phyloP scores from a whole-genome alignment of 2,797 vertebrate species.

The Darevskia nairensis region DNA sequence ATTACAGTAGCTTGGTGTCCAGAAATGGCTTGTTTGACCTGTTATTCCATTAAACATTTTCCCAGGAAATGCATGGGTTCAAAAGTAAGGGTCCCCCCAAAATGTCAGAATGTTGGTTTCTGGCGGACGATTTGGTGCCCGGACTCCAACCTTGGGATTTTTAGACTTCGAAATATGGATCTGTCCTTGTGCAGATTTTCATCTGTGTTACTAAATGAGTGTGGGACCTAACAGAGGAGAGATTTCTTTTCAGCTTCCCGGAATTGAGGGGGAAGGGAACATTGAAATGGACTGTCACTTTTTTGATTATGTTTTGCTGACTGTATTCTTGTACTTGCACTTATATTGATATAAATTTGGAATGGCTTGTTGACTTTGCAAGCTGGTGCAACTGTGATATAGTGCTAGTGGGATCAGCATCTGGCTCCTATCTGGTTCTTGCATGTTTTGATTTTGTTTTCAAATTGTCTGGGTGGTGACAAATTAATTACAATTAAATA shows the following conservation, averaged over 20 bases:
- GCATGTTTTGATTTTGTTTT: constrained; percentile 55
- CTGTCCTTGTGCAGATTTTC: no score
- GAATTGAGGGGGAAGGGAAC: no score
- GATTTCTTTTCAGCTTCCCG: no score
- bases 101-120: background rate
- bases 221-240: no score
- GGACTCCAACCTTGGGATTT: no score
- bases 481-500: constrained; percentile 71
- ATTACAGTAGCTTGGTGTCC: background rate
- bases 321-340: no score
- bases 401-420: constrained; percentile 10
- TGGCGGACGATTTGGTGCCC: background rate
- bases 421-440: constrained; percentile 46
- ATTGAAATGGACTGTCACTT: no score
- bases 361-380: constrained; percentile 15
- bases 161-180: no score
- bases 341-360: constrained; percentile 12
- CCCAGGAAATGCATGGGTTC: background rate
- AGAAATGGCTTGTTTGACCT: background rate
- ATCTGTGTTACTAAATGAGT: no score
- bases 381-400: constrained; percentile 22
- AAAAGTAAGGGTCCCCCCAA: background rate
- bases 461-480: constrained; percentile 58
- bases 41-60: background rate
- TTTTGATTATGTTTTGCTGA: no score